Evolutionary conservation across 2,888 invertebrate genomes (phyloP).

Genomic region (Erebia epiphron): DNA sequence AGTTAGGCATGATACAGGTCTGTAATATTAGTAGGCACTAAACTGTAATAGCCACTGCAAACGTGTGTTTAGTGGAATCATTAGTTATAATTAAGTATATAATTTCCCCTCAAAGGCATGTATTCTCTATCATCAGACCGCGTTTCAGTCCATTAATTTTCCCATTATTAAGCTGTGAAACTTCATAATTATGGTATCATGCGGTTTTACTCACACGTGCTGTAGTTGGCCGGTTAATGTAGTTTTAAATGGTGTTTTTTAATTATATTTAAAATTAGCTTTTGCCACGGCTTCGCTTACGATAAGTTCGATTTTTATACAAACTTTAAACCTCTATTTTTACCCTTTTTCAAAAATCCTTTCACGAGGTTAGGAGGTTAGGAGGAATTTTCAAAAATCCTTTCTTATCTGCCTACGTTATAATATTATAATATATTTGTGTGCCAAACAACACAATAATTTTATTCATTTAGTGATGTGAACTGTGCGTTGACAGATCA

Average conservation of each 20-base stretch:
- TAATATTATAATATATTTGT: too few species aligned
- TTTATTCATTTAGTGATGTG: too few species aligned
- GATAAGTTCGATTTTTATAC: too few species aligned
- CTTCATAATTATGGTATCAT: constrained; percentile 22
- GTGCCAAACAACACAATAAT: too few species aligned
- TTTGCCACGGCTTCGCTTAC: too few species aligned
- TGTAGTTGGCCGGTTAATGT: neutral
- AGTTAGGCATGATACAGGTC: neutral
- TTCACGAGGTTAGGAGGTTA: too few species aligned
- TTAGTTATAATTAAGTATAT: constrained; percentile 30
- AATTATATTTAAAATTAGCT: too few species aligned
- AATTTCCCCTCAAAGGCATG: constrained; percentile 26
- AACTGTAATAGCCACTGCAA: neutral
- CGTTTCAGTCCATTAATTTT: constrained; percentile 22
- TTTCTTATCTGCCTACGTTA: too few species aligned
- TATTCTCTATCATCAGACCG: constrained; percentile 24
- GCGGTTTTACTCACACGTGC: constrained; percentile 8
- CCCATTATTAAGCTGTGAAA: constrained; percentile 25
- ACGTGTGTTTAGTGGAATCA: constrained; percentile 11
- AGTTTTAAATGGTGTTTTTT: neutral
- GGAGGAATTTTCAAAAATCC: too few species aligned
- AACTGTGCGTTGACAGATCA: too few species aligned
- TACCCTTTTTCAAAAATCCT: too few species aligned
- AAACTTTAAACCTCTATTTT: too few species aligned
- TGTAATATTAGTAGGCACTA: neutral